Evolutionary conservation across 2,888 invertebrate genomes (phyloP), one percentile per base, ranked within the genome.

Genomic region (Petrolisthes cinctipes): DNA sequence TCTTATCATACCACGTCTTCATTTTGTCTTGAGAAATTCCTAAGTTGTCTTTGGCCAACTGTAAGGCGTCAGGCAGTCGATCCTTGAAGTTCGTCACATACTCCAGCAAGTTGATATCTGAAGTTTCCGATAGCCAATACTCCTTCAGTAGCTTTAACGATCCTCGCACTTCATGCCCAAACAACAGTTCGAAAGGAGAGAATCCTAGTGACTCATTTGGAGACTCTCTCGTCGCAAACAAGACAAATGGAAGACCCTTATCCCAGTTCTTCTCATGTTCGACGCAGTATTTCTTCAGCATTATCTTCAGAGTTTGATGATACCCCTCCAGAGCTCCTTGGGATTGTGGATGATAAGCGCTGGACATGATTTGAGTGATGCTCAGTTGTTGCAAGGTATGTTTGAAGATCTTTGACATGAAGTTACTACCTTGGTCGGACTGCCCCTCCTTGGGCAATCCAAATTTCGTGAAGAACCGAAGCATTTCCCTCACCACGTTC

Each of bases 401-500:
- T 14, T 82, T 14, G 54, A 82, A 82, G 7, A 82, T 7, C 5
- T 68, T 23, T 7, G 82, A 68, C 17, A 53, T 68, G 53, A 68
- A 82, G n/a, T 82, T 82, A 66, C 17, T 51, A 66, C 66, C 82
- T 68, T 68, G 82, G 23, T 82, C 82, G 11, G 82, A 68, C 82
- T 68, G 82, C 17, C 61, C 68, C 20, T 17, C 51, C 6, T 51
- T 14, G 9, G 82, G 82, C 17, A 82, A 11, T 11, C 82, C 82
- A 68, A 56, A n/a, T 56, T 81, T n/a, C 9, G 57, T 56, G 61
- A 17, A 56, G 23, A 81, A 81, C 14, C 14, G 9, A 4, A 81
- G 7, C 61, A 81, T 7, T 11, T 14, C 57, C 23, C 20, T 81
- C 6, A 78, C 78, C 17, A 78, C 78, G 14, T 51, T 51, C 53